Evolutionary conservation across 2,888 invertebrate genomes (phyloP), one percentile per base, ranked within the genome.

Genomic region (Lasioglossum zephyrum): DNA sequence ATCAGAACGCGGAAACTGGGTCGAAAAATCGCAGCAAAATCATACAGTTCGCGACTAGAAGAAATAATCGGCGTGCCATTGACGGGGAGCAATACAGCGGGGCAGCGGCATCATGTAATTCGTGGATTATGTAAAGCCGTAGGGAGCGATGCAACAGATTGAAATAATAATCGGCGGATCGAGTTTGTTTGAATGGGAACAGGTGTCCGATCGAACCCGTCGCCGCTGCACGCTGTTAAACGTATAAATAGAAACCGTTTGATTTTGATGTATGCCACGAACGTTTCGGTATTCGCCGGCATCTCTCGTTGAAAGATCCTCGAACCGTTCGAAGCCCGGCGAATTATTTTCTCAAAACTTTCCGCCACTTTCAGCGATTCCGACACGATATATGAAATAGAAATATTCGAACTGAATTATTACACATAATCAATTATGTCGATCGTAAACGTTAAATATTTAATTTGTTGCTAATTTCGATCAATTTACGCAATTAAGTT

Each of bases 181-280:
- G 81, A 72, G 85, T 91, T 91, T 90, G 88, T 91, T 91, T 90
- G 87, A 91, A 90, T 84, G 90, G 82, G 89, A 92, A 92, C 92
- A 92, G 92, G 92, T 92, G 92, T 91, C 91, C 86, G 88, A 92
- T 92, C 90, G 89, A 89, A 88, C 74, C 87, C 89, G 89, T 92
- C 89, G 91, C 89, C 91, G 83, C 77, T 81, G 90, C 89, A 82
- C 85, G 89, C 88, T 84, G 91, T 91, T 91, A 89, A 90, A 88
- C 86, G 92, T 94, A 93, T 93, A 93, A 94, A 94, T 94, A 94
- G 94, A 87, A 90, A 89, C 88, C 91, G 92, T 94, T 94, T 94
- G 93, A 94, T 94, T 94, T 94, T 94, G 94, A 93, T 89, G 92
- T 93, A 92, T 91, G 91, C 91, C 87, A 92, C 88, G 89, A 88